Evolutionary conservation across 2,113 vertebrate genomes (phyloP), one percentile per base, ranked within the genome.

Genomic region (Siniperca knerii): DNA sequence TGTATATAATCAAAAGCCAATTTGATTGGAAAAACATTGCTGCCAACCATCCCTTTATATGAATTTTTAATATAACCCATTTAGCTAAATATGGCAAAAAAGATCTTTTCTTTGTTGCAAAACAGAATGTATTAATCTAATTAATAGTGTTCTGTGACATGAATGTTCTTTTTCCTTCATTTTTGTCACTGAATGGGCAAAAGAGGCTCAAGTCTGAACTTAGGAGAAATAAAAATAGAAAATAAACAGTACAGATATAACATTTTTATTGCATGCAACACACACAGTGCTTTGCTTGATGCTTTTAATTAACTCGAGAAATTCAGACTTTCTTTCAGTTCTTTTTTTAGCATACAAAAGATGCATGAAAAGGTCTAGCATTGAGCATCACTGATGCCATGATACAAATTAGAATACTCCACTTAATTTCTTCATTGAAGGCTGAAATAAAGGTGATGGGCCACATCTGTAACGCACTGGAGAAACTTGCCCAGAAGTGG

Each of bases 11-110:
- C 13, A 65, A 78, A 81, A 60, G 37, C 18, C 20, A 79, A 79
- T 89, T 77, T 85, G 60, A 89, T 69, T 70, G 68, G n/a, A 82
- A 84, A 85, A 78, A 25, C 29, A 69, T 52, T 72, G n/a, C 40
- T 73, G 74, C 55, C 79, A 65, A 61, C 50, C 52, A 50, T 50
- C n/a, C 44, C 58, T 69, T 64, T 62, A 58, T 46, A 25, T 25
- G 5, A 79, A 79, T 60, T 79, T 15, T 52, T 57, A 46, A 77
- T 48, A 70, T 70, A n/a, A 66, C 1, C 11, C 35, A 69, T 77
- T 86, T 3, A 85, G 50, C 9, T 71, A 8, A 57, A 65, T n/a
- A 61, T 77, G 10, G 55, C 29, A 42, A 52, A 65, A n/a, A 52
- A 52, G 2, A 4, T 67, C 23, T 66, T 75, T 64, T 65, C 44